A percentile compares a stretch with the other conserved stretches of the same genome.
Conservation (phyloP, 2,888 invertebrate genomes). For the Ormyrus thymus region DNA sequence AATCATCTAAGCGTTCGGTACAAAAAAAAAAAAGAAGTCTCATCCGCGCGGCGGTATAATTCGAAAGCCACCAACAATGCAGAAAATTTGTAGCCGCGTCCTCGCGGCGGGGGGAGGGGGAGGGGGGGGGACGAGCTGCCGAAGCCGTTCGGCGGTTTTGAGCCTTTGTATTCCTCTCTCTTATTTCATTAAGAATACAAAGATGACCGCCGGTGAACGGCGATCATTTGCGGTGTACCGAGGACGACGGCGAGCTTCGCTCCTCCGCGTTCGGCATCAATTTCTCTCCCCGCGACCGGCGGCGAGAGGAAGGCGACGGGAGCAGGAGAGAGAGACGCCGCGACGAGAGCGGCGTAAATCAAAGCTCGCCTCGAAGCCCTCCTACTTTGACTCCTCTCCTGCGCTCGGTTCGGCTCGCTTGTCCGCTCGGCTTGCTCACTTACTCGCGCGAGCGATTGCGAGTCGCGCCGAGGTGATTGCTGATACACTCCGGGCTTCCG, state of each 20-base stretch:
- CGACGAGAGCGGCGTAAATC: slow-evolving; percentile 45
- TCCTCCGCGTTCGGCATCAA: slow-evolving; percentile 32
- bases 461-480: too few species aligned
- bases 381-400: background rate
- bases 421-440: too few species aligned
- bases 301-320: background rate
- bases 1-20: too few species aligned
- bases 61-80: slow-evolving; percentile 18
- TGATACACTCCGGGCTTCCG: too few species aligned
- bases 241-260: slow-evolving; percentile 30
- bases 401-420: too few species aligned
- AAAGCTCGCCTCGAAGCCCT: slow-evolving; percentile 26
- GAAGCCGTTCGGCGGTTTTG: slow-evolving; percentile 19
- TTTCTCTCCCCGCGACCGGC: slow-evolving; percentile 24
- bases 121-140: too few species aligned
- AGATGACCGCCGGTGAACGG: slow-evolving; percentile 41
- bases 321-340: slow-evolving; percentile 10
- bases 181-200: slow-evolving; percentile 55
- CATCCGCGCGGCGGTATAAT: background rate
- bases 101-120: background rate
- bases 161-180: slow-evolving; percentile 41
- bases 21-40: too few species aligned
- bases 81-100: slow-evolving; percentile 5
- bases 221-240: background rate
- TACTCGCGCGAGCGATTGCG: too few species aligned